Conservation (phyloP, 2,888 invertebrate species). For the Timandra comae region DNA sequence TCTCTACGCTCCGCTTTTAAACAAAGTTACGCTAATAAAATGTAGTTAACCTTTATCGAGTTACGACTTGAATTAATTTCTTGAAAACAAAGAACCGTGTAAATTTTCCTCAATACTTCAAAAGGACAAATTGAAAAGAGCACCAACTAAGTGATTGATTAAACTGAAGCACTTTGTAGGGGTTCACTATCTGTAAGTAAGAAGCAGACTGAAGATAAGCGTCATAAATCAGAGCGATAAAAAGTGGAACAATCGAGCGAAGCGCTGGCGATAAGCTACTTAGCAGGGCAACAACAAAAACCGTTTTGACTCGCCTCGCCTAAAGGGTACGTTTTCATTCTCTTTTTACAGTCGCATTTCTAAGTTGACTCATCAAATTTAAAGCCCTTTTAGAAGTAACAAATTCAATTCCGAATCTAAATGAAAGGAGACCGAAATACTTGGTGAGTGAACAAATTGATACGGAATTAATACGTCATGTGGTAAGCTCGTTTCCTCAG, state of each 20-base stretch:
- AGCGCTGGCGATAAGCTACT: conserved; percentile 22
- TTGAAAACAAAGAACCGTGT: no score
- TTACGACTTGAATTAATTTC: no score
- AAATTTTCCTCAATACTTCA: conserved; percentile 17
- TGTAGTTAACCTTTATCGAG: no score
- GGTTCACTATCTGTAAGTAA: conserved; percentile 42
- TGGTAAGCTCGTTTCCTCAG: conserved; percentile 29
- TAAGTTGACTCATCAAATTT: no score
- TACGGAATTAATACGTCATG: conserved; percentile 31
- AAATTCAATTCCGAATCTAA: no score
- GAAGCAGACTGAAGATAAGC: conserved; percentile 47
- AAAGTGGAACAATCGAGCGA: conserved; percentile 34
- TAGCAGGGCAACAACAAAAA: conserved; percentile 16
- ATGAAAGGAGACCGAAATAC: no score
- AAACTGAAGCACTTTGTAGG: conserved; percentile 46
- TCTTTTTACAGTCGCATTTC: conserved; percentile 2
- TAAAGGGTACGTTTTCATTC: conserved; percentile 16
- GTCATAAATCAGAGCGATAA: conserved; percentile 62
- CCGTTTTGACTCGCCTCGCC: conserved; percentile 16
- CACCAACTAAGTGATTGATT: conserved; percentile 55
- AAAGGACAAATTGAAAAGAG: conserved; percentile 50
- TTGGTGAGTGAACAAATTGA: conserved; percentile 8
- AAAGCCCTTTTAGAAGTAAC: no score
- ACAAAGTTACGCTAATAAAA: no score
- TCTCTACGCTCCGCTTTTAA: no score